Evolutionary conservation across 2,888 invertebrate genomes (phyloP).

Genomic region (Herminia tarsipennalis): DNA sequence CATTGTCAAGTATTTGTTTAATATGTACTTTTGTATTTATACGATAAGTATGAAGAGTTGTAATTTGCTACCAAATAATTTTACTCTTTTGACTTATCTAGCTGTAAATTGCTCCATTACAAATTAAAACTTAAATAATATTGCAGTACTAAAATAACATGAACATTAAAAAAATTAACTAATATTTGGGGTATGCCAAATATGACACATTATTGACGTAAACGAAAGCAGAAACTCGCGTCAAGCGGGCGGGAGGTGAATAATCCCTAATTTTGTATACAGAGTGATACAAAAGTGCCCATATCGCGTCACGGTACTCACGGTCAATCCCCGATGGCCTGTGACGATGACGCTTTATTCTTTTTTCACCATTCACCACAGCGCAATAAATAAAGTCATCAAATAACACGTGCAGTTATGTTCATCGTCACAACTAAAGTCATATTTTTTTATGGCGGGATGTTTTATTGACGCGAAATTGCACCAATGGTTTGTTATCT

Average conservation of each 20-base stretch:
- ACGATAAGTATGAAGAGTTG: too few relatives aligned
- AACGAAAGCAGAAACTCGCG: slow-evolving; percentile 60
- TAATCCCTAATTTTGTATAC: slow-evolving; percentile 81
- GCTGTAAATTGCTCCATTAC: too few relatives aligned
- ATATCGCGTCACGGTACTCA: slow-evolving; percentile 62
- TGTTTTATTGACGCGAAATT: neutral
- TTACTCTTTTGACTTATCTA: too few relatives aligned
- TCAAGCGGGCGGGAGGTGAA: slow-evolving; percentile 62
- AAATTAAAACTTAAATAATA: neutral
- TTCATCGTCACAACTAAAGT: slow-evolving; percentile 21
- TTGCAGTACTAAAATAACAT: neutral
- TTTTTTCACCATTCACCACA: slow-evolving; percentile 41
- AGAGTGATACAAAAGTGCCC: slow-evolving; percentile 54
- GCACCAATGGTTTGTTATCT: too few relatives aligned
- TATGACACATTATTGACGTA: slow-evolving; percentile 39
- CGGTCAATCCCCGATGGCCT: slow-evolving; percentile 58
- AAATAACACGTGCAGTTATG: slow-evolving; percentile 51
- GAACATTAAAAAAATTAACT: neutral
- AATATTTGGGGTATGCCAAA: slow-evolving; percentile 9
- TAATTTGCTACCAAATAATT: too few relatives aligned
- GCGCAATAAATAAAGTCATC: slow-evolving; percentile 53
- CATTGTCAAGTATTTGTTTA: too few relatives aligned
- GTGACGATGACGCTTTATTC: slow-evolving; percentile 54
- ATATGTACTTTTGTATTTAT: too few relatives aligned
- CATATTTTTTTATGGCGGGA: slow-evolving; percentile 21